phyloP scores from a whole-genome alignment of 2,797 vertebrate species.

The Hozukius guyotensis region DNA sequence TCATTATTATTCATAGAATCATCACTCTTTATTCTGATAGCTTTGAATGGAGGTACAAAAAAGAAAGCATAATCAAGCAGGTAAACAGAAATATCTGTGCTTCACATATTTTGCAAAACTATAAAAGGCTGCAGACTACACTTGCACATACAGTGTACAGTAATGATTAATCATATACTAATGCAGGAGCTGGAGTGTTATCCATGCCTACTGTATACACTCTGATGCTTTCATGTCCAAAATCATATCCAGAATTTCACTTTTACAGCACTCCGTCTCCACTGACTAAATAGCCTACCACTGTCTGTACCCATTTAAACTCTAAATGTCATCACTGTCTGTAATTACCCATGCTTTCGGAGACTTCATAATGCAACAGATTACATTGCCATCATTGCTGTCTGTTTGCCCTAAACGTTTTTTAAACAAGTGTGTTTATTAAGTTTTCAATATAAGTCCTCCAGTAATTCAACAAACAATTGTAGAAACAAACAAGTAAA shows the following conservation, averaged over 20 bases:
- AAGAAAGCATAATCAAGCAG: slow-evolving; percentile 44
- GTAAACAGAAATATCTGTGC: slow-evolving; percentile 47
- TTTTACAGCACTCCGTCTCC: not conserved
- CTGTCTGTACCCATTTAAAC: not conserved
- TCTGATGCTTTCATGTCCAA: slow-evolving; percentile 27
- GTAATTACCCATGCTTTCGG: not conserved
- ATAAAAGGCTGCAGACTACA: slow-evolving; percentile 27
- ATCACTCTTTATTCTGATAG: slow-evolving; percentile 60
- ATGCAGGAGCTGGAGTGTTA: slow-evolving; percentile 31
- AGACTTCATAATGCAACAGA: not conserved
- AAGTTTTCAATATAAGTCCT: too few species aligned
- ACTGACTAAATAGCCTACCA: not conserved
- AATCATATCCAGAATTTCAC: not conserved
- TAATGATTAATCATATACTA: slow-evolving; percentile 17
- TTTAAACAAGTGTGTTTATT: too few species aligned
- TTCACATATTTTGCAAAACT: slow-evolving; percentile 20
- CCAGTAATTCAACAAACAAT: too few species aligned
- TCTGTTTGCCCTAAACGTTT: too few species aligned
- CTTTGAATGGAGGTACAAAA: slow-evolving; percentile 32
- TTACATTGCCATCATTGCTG: not conserved
- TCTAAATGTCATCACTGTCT: not conserved
- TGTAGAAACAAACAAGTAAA: too few species aligned
- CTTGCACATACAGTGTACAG: not conserved
- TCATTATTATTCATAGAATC: slow-evolving; percentile 25
- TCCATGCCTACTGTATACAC: slow-evolving; percentile 38